Evolutionary conservation across 2,113 vertebrate species (phyloP).

Genomic region (Natator depressus): DNA sequence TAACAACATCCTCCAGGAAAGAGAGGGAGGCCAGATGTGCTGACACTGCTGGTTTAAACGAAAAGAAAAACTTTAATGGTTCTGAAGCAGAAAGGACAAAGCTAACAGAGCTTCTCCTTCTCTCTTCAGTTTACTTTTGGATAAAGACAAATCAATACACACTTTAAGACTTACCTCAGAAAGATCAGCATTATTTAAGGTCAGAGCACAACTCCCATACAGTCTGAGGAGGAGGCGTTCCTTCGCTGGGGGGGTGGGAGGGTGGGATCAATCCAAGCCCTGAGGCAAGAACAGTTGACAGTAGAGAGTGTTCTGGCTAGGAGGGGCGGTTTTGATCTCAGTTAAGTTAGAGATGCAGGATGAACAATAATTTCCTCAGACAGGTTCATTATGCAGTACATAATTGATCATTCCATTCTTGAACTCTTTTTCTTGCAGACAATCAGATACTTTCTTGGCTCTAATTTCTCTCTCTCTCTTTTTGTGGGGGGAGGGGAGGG

Average conservation of each 20-base stretch:
- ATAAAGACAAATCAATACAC: constrained; percentile 15
- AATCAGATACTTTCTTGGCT: background rate
- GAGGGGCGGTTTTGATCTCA: background rate
- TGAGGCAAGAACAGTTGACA: background rate
- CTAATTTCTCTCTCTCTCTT: background rate
- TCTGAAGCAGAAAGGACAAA: constrained; percentile 34
- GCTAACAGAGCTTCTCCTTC: background rate
- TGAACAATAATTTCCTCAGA: background rate
- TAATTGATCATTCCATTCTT: background rate
- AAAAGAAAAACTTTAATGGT: background rate
- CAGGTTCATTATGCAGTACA: background rate
- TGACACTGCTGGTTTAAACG: background rate
- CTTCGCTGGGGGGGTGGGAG: background rate
- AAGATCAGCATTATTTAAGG: constrained; percentile 1
- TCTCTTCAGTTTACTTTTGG: background rate
- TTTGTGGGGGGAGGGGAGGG: background rate
- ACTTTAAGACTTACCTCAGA: constrained; percentile 2
- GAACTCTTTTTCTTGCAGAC: background rate
- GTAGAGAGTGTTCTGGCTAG: background rate
- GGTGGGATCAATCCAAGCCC: background rate
- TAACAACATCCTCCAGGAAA: background rate
- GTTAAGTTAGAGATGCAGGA: background rate
- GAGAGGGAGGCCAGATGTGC: background rate
- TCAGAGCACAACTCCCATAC: background rate
- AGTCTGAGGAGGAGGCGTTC: background rate